Conservation (phyloP, 2,113 vertebrate genomes). For the Leptobrachium ailaonicum region DNA sequence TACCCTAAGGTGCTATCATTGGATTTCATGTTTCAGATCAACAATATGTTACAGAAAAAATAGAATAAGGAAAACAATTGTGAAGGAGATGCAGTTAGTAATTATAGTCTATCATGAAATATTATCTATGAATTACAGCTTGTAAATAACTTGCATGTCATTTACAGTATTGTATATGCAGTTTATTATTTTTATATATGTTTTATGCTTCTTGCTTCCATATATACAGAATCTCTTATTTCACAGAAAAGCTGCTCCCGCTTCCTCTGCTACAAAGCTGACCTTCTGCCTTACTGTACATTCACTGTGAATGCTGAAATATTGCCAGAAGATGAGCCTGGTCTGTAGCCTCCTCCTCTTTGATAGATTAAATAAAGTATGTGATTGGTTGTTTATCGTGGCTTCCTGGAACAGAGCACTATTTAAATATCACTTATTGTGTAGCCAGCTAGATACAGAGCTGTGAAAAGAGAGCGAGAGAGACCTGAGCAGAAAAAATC, state of each 20-base stretch:
- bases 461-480: not conserved
- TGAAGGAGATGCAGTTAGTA: too few relatives aligned
- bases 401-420: constrained; percentile 46
- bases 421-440: constrained; percentile 43
- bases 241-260: constrained; percentile 11
- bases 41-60: too few relatives aligned
- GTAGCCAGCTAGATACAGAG: constrained; percentile 25
- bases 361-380: constrained; percentile 33
- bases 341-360: constrained; percentile 9
- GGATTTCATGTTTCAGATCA: too few relatives aligned
- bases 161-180: too few relatives aligned
- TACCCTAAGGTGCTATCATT: too few relatives aligned
- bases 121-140: too few relatives aligned
- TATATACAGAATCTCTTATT: not conserved
- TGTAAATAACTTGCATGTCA: too few relatives aligned
- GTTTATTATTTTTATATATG: too few relatives aligned
- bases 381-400: constrained; percentile 26
- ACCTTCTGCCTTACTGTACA: not conserved
- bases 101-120: too few relatives aligned
- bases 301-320: not conserved
- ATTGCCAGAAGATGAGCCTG: not conserved
- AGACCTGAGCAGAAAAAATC: not conserved
- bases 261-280: constrained; percentile 20
- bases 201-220: too few relatives aligned
- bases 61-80: too few relatives aligned